Percentiles rank a stretch among this genome's conserved stretches.
Conservation (phyloP, 2,113 vertebrate species). For the Notothenia coriiceps region DNA sequence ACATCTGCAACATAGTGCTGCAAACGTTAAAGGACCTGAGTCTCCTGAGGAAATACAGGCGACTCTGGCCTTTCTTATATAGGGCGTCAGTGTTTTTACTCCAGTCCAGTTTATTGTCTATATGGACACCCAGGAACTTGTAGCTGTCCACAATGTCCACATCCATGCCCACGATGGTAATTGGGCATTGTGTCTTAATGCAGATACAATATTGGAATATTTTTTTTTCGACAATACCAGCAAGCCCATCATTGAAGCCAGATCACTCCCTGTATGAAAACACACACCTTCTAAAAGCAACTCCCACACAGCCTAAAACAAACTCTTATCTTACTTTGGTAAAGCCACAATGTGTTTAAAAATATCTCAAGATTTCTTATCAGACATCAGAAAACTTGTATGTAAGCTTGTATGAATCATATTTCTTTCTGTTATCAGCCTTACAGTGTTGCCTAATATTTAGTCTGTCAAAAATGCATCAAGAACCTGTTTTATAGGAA, state of each 20-base stretch:
- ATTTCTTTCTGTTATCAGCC: neutral
- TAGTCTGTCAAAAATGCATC: neutral
- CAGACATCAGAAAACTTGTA: neutral
- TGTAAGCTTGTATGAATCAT: neutral
- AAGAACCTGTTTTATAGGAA: conserved; percentile 59
- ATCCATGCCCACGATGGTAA: too few relatives aligned
- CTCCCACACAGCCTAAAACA: neutral
- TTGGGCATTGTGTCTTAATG: neutral
- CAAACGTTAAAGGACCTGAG: too few relatives aligned
- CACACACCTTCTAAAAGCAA: neutral
- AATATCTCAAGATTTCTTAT: neutral
- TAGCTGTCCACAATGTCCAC: too few relatives aligned
- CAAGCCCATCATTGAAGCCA: neutral
- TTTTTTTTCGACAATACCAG: neutral
- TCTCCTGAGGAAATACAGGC: too few relatives aligned
- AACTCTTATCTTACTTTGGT: neutral
- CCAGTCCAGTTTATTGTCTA: too few relatives aligned
- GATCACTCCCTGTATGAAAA: neutral
- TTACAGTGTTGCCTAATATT: neutral
- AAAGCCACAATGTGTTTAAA: neutral
- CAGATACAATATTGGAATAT: neutral
- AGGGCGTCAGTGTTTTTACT: too few relatives aligned
- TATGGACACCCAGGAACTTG: too few relatives aligned
- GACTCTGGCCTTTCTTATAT: too few relatives aligned
- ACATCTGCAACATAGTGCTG: too few relatives aligned